phyloP scores from a whole-genome alignment of 92 coral and sea anemone species.

The Chrysogorgia sp. region DNA sequence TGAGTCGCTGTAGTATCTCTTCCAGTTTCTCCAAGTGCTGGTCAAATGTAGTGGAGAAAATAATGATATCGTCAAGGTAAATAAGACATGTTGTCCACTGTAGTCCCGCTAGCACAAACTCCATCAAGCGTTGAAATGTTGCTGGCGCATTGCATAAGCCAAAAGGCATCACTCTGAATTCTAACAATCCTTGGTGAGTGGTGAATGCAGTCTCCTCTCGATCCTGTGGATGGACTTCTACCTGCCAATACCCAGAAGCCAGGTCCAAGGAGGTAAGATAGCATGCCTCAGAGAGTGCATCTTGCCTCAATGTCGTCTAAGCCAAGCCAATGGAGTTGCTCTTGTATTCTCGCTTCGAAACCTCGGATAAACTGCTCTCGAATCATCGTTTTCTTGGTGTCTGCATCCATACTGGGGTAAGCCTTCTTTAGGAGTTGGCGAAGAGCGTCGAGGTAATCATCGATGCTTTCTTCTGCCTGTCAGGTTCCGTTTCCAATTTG shows the following conservation, averaged over 20 bases:
- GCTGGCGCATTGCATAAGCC: conserved; percentile 63
- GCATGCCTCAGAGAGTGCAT: conserved; percentile 51
- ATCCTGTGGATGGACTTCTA: conserved; percentile 40
- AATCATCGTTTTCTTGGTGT: no score
- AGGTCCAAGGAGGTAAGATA: conserved; percentile 56
- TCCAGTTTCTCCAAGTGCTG: conserved; percentile 49
- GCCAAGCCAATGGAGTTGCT: no score
- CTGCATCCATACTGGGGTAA: no score
- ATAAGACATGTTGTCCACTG: conserved; percentile 43
- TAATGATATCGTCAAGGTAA: conserved; percentile 56
- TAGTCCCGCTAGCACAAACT: conserved; percentile 43
- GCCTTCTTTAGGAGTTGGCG: no score
- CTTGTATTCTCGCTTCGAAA: no score
- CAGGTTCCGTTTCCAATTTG: no score
- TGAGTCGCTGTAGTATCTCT: conserved; percentile 35
- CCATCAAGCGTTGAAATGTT: conserved; percentile 60
- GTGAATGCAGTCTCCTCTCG: conserved; percentile 63
- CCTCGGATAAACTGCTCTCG: no score
- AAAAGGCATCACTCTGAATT: conserved; percentile 52
- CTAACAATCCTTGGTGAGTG: conserved; percentile 61
- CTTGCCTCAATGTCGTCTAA: conserved; percentile 4
- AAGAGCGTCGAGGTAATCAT: no score
- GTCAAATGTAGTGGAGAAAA: conserved; percentile 21
- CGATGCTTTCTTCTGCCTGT: no score
- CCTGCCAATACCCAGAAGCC: conserved; percentile 63